A percentile compares a stretch with the other conserved stretches of the same genome.
Evolutionary conservation across 2,888 invertebrate genomes (phyloP).

Genomic region (Unio pictorum): DNA sequence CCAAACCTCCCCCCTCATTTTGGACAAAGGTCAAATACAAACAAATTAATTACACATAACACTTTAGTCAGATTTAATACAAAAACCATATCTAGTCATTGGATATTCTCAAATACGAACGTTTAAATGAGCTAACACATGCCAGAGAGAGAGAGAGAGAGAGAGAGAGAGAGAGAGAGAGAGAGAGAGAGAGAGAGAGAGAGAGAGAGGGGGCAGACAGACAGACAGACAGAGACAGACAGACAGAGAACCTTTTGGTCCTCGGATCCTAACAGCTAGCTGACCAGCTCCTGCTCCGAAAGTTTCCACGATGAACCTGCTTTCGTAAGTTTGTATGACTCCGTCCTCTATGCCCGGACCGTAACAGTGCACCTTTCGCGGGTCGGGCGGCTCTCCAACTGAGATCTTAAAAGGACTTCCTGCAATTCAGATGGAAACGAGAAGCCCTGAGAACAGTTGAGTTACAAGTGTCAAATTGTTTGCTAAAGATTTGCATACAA

Average conservation of each 20-base stretch:
- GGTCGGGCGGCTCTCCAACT: slow-evolving; percentile 97
- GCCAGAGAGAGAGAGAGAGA: slow-evolving; percentile 1
- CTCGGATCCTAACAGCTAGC: slow-evolving; percentile 95
- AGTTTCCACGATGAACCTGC: slow-evolving; percentile 98
- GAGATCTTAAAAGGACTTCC: slow-evolving; percentile 95
- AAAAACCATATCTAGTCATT: too few species aligned
- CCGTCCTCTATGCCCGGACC: slow-evolving; percentile 99
- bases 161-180: slow-evolving; percentile 8
- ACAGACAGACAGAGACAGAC: slow-evolving; percentile 8
- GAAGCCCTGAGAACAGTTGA: too few species aligned
- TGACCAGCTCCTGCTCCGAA: slow-evolving; percentile 99
- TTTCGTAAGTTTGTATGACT: slow-evolving; percentile 96
- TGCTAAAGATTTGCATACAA: too few species aligned
- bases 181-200: slow-evolving; percentile 5
- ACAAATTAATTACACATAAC: too few species aligned
- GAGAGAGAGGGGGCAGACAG: slow-evolving; percentile 7
- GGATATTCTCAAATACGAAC: too few species aligned
- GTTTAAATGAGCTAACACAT: too few species aligned
- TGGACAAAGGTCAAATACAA: too few species aligned
- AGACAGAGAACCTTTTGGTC: slow-evolving; percentile 84
- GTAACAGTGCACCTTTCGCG: slow-evolving; percentile 95
- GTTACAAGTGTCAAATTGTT: too few species aligned
- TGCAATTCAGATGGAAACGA: slow-evolving; percentile 74
- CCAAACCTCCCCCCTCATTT: too few species aligned
- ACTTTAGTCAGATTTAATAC: too few species aligned